Evolutionary conservation across 2,113 vertebrate genomes (phyloP).

Genomic region (Benitochromis conjunctus): DNA sequence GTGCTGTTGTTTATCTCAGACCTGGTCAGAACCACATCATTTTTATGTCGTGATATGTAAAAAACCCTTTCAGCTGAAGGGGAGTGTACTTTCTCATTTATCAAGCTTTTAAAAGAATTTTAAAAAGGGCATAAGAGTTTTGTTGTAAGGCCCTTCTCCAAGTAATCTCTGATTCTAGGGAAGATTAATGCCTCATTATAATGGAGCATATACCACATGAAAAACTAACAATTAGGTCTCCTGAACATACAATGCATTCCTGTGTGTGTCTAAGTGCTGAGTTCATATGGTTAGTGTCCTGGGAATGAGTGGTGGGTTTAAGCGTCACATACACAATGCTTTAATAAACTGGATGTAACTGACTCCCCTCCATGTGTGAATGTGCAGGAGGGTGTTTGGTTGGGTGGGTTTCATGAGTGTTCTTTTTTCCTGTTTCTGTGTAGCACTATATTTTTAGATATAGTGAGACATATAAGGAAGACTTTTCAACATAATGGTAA

Average conservation of each 20-base stretch:
- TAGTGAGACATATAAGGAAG: not conserved
- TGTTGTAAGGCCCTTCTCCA: not conserved
- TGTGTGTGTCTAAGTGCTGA: conserved; percentile 13
- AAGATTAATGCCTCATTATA: conserved; percentile 9
- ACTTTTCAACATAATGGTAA: not conserved
- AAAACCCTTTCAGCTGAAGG: not conserved
- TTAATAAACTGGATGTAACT: conserved; percentile 17
- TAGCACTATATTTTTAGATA: not conserved
- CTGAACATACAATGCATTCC: conserved; percentile 4
- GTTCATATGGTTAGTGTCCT: not conserved
- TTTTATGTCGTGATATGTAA: not conserved
- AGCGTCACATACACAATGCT: conserved; percentile 29
- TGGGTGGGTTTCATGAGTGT: not conserved
- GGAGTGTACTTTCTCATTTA: not conserved
- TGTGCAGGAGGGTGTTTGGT: not conserved
- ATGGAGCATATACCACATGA: not conserved
- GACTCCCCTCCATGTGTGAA: not conserved
- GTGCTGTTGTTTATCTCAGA: not conserved
- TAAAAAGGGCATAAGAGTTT: not conserved
- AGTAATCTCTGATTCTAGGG: not conserved
- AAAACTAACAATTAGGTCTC: not conserved
- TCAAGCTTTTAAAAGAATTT: not conserved
- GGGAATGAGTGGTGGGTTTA: not conserved
- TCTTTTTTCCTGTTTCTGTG: not conserved
- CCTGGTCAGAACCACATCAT: not conserved